These are phyloP conservation scores for Scolopax mira DNA, from an alignment of 2,113 vertebrate genomes.

Conservation along the genomic window DNA sequence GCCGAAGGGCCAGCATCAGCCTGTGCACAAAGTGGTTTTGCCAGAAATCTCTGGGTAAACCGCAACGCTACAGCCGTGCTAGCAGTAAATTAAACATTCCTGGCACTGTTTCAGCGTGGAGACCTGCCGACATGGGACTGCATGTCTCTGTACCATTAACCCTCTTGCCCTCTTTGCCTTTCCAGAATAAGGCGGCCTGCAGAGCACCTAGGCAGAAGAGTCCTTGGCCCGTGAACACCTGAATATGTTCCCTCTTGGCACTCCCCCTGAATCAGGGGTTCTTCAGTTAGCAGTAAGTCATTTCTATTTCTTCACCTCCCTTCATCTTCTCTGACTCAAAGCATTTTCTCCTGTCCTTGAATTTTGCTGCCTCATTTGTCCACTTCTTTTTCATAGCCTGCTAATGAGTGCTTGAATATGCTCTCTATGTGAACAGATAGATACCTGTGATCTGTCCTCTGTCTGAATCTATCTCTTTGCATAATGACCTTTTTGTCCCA, in stretches of 20 bases:
- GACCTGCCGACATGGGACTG: rapidly evolving
- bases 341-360: neutral
- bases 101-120: neutral
- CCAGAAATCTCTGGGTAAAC: neutral
- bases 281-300: neutral
- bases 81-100: neutral
- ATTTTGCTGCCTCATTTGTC: neutral
- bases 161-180: neutral
- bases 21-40: rapidly evolving
- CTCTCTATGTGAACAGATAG: neutral
- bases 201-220: neutral
- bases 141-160: neutral
- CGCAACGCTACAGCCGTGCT: neutral
- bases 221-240: neutral
- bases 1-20: rapidly evolving
- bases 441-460: neutral
- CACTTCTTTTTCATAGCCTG: neutral
- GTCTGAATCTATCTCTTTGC: neutral
- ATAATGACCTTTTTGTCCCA: neutral
- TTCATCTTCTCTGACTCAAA: neutral
- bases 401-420: neutral
- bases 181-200: neutral
- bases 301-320: neutral
- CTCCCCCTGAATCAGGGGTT: neutral
- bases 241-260: neutral